Evolutionary conservation across 2,113 vertebrate genomes (phyloP), one percentile per base, ranked within the genome.

Genomic region (Psilopsiagon aymara): DNA sequence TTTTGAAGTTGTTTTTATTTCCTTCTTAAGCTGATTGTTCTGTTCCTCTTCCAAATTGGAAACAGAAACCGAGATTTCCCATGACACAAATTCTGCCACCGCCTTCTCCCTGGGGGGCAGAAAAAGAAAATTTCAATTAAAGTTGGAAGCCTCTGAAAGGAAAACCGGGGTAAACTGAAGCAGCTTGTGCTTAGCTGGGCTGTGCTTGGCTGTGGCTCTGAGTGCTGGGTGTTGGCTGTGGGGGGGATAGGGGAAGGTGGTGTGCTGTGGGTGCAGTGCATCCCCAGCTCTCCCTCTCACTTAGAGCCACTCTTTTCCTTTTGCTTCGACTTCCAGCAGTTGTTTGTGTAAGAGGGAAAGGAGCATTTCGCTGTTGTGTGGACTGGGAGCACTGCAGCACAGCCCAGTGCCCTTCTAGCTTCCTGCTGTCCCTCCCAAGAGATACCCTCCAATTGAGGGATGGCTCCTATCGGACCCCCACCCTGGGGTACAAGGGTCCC

Each of bases 41-140:
- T 49, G 18, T 92, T 94, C 81, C 52, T 91, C 35, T 89, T 96
- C 89, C 94, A 92, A 94, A 97, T 49, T 92, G 91, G 86, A 97
- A 97, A 51, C 93, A 94, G 95, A 90, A 91, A 86, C 86, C 55
- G 83, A 92, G 86, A 91, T 92, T 92, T 95, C 95, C 81, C 93
- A 82, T 84, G 83, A 91, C 95, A 92, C 13, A 82, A 95, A 84
- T 75, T 86, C 62, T 89, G 94, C 74, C 78, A 85, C 89, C 37
- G 92, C 92, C 92, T 95, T 67, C 46, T 53, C 92, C 93, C 69
- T 7, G 25, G 27, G 57, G 87, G n/a, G 17, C 29, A 52, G 6
- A 33, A 53, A 86, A 70, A 87, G 39, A 82, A 77, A 60, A 33
- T 70, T 78, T 92, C 77, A 96, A 66, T 95, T 92, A 95, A 94